Evolutionary conservation across 2,888 invertebrate species (phyloP), one percentile per base, ranked within the genome.

Genomic region (Acronicta alni): DNA sequence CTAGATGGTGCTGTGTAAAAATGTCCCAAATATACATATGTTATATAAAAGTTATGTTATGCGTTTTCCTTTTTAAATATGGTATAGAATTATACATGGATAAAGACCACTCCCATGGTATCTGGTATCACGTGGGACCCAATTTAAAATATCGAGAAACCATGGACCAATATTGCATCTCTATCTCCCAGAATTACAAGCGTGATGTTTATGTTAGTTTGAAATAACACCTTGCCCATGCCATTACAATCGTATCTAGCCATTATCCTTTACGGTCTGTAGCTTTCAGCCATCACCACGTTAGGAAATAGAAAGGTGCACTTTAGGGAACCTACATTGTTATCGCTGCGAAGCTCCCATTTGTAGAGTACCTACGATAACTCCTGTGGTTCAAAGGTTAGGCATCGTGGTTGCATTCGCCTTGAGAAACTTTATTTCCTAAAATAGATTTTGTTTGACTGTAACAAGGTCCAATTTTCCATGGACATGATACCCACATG

Each of bases 291-390:
- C 47, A 32, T 45, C 41, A 26, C 64, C 42, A n/a, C 71, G 17
- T 55, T 35, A 43, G 66, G 65, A 48, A 64, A 65, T 71, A 54
- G 66, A 66, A 64, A 70, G 65, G 51, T 23, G 39, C 55, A 69
- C 54, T 46, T 62, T 38, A 53, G 32, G 39, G 43, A 26, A 32
- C 17, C 42, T 30, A 9, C n/a, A 32, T 39, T 46, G 46, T 55
- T 64, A 64, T 70, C n/a, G 38, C 26, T 17, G 5, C 8, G 17
- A 54, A 44, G 23, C 16, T 43, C 32, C 18, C 37, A 70, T 49
- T 53, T 45, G 18, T n/a, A 16, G 16, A 41, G 0, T 4, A 26
- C 5, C 20, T 20, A 12, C 37, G 41, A 53, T 45, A 26, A 49
- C 41, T 65, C 49, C 46, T n/a, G 20, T 12, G 15, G 55, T 39